Evolutionary conservation across 2,797 vertebrate species (phyloP).

Genomic region (Ctenosaura bakeri): DNA sequence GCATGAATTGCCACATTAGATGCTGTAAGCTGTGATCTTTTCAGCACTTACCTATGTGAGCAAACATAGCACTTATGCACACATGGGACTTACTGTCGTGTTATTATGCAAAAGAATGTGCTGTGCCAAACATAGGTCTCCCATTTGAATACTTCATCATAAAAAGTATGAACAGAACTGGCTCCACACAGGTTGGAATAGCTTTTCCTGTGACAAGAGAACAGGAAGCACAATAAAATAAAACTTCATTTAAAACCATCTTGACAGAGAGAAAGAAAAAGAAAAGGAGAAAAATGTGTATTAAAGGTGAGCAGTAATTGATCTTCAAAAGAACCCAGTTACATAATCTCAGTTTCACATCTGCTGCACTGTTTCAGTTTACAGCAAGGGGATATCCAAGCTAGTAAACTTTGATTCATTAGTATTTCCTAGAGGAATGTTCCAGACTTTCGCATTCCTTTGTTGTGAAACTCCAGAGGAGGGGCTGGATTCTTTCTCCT

Average conservation of each 20-base stretch:
- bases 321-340: slow-evolving; percentile 16
- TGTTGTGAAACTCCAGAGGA: slow-evolving; percentile 33
- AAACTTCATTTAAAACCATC: neutral
- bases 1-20: neutral
- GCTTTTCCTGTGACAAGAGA: neutral
- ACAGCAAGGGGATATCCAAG: slow-evolving; percentile 30
- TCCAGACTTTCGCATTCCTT: slow-evolving; percentile 27
- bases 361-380: slow-evolving; percentile 12
- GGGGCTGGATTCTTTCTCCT: neutral
- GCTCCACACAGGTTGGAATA: neutral
- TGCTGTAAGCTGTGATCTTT: neutral
- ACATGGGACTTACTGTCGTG: neutral
- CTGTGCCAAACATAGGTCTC: neutral
- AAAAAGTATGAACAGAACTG: neutral
- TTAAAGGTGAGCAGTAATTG: neutral
- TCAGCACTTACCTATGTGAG: neutral
- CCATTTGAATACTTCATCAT: neutral
- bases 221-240: neutral
- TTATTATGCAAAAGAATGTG: neutral
- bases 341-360: slow-evolving; percentile 14
- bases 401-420: slow-evolving; percentile 42
- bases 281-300: neutral
- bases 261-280: neutral
- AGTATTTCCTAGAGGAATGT: slow-evolving; percentile 51
- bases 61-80: neutral